Evolutionary conservation across 2,888 invertebrate species (phyloP).

Genomic region (Rutpela maculata): DNA sequence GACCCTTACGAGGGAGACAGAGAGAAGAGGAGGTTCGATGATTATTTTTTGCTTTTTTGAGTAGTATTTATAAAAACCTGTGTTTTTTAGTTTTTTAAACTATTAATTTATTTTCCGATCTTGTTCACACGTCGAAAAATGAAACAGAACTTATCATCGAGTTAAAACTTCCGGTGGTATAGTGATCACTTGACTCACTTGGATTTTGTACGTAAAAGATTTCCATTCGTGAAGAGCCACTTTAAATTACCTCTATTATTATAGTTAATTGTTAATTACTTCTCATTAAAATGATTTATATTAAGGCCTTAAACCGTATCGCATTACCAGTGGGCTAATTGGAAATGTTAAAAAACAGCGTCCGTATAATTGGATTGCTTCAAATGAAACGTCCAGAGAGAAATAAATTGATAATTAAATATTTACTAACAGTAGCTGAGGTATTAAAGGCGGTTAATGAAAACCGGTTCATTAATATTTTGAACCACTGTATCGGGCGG

Average conservation of each 20-base stretch:
- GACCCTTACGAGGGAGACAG: too few species aligned
- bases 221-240: neutral
- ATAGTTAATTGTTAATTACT: constrained; percentile 4
- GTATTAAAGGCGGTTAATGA: constrained; percentile 63
- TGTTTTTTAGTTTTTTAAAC: too few species aligned
- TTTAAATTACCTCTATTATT: constrained; percentile 1
- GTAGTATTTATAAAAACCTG: too few species aligned
- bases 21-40: too few species aligned
- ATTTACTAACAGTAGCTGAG: constrained; percentile 63
- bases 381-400: constrained; percentile 59
- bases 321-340: constrained; percentile 38
- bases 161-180: too few species aligned
- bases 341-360: constrained; percentile 42
- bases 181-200: neutral
- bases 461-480: constrained; percentile 63
- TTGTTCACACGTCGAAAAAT: too few species aligned
- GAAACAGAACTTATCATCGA: too few species aligned
- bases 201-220: neutral
- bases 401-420: constrained; percentile 69
- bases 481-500: constrained; percentile 33
- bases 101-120: too few species aligned
- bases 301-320: constrained; percentile 33
- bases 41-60: too few species aligned
- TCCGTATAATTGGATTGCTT: constrained; percentile 56
- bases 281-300: constrained; percentile 38